Evolutionary conservation across 2,888 invertebrate genomes (phyloP).

Genomic region (Epicampocera succincta): DNA sequence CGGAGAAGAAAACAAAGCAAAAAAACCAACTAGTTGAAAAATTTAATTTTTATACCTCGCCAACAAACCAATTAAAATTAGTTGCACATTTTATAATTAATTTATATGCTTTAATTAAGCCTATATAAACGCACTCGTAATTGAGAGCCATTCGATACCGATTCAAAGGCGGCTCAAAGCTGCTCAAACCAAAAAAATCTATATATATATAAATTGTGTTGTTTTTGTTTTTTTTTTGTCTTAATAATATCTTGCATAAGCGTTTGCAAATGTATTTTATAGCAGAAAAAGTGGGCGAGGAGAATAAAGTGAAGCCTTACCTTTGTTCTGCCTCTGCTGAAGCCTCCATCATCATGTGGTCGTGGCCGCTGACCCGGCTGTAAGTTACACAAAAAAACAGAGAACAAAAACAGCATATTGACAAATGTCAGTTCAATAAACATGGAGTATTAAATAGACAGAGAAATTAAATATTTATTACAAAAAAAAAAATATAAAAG

Average conservation of each 20-base stretch:
- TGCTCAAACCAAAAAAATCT: too few relatives aligned
- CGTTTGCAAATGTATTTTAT: background rate
- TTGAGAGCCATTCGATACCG: too few relatives aligned
- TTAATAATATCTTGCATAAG: background rate
- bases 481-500: too few relatives aligned
- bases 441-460: constrained; percentile 24
- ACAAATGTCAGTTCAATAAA: constrained; percentile 56
- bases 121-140: constrained; percentile 13
- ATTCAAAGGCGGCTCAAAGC: background rate
- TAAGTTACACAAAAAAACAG: constrained; percentile 48
- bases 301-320: constrained; percentile 70
- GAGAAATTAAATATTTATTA: constrained; percentile 3
- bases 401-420: constrained; percentile 45
- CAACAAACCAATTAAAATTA: constrained; percentile 57
- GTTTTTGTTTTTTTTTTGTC: background rate
- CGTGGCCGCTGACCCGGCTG: constrained; percentile 80
- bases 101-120: constrained; percentile 50
- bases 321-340: constrained; percentile 80
- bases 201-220: background rate
- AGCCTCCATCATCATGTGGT: constrained; percentile 80
- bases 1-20: background rate
- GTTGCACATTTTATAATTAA: constrained; percentile 57
- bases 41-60: background rate
- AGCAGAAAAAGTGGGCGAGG: background rate
- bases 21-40: background rate